Conservation (phyloP, 2,113 vertebrate genomes). For the Gobiocypris rarus region DNA sequence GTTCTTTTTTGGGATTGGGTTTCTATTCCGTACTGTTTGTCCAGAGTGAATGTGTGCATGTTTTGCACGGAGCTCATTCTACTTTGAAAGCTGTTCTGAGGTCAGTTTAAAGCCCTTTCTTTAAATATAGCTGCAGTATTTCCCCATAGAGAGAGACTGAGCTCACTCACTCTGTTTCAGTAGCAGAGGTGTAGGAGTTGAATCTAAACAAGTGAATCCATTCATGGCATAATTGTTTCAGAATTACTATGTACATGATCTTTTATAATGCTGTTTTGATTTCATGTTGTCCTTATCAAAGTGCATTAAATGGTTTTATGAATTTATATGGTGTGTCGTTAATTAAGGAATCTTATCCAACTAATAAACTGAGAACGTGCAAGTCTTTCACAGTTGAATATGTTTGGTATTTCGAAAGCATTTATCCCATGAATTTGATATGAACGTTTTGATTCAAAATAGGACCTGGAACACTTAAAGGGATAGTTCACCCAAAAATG, state of each 20-base stretch:
- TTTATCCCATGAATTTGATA: neutral
- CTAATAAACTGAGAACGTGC: too few relatives aligned
- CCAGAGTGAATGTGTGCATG: slow-evolving; percentile 15
- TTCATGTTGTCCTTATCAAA: slow-evolving; percentile 44
- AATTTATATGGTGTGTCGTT: slow-evolving; percentile 15
- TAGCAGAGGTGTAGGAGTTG: slow-evolving; percentile 23
- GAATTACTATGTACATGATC: slow-evolving; percentile 43
- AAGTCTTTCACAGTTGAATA: neutral
- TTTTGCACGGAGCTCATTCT: neutral
- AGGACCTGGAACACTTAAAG: too few relatives aligned
- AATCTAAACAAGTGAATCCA: slow-evolving; percentile 4
- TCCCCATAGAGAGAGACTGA: neutral
- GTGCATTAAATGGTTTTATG: slow-evolving; percentile 61
- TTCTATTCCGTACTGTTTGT: neutral
- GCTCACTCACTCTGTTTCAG: neutral
- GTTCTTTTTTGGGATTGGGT: neutral
- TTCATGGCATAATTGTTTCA: slow-evolving; percentile 40
- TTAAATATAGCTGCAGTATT: slow-evolving; percentile 29
- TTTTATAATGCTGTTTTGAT: slow-evolving; percentile 55
- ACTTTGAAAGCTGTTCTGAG: neutral
- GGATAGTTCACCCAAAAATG: too few relatives aligned
- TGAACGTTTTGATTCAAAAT: too few relatives aligned
- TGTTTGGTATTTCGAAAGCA: neutral
- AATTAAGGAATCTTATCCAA: neutral
- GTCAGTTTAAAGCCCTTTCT: slow-evolving; percentile 22